Evolutionary conservation across 53 echinoderm and acorn worm species (phyloP).

Genomic region (Astropecten irregularis): DNA sequence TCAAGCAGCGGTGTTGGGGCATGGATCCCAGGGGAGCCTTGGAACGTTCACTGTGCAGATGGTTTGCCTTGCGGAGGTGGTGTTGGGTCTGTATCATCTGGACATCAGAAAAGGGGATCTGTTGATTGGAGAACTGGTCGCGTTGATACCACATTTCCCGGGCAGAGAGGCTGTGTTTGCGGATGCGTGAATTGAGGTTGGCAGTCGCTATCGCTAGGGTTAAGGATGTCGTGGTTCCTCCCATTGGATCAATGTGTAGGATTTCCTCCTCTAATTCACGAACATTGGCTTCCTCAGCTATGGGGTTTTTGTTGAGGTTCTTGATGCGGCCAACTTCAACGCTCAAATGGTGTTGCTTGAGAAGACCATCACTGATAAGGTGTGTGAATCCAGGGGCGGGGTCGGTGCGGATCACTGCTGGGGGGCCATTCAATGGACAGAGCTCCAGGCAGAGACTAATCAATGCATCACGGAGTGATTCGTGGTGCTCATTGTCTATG

Average conservation of each 20-base stretch:
- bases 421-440: conserved; percentile 57
- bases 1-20: no score
- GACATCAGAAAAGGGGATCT: no score
- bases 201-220: no score
- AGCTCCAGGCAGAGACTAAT: conserved; percentile 58
- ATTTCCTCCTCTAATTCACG: conserved; percentile 70
- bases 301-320: conserved; percentile 75
- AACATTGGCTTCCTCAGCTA: conserved; percentile 73
- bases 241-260: conserved; percentile 47
- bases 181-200: no score
- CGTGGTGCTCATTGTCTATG: conserved; percentile 53
- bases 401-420: conserved; percentile 61
- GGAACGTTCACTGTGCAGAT: no score
- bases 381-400: conserved; percentile 61
- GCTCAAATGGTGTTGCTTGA: background rate
- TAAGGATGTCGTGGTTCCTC: no score
- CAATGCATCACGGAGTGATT: conserved; percentile 60
- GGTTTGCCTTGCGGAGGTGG: no score
- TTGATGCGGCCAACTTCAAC: conserved; percentile 41
- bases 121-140: no score
- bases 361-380: background rate
- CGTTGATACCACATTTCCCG: no score
- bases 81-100: no score
- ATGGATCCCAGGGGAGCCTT: no score
- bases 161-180: no score